These are phyloP conservation scores for Drosophila lacicola DNA, from an alignment of 2,888 invertebrate genomes.

Conservation along the genomic window DNA sequence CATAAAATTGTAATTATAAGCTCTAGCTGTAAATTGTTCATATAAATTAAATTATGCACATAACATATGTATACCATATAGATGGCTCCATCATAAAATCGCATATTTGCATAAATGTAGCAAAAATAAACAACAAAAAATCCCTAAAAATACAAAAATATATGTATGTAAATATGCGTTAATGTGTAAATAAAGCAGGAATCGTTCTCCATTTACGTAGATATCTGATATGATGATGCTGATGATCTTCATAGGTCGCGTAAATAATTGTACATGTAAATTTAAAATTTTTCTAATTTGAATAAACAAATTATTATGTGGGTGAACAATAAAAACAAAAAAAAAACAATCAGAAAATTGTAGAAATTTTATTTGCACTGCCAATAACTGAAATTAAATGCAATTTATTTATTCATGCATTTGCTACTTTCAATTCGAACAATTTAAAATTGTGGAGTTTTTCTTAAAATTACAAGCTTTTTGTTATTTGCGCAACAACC, in stretches of 20 bases:
- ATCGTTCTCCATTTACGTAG: constrained; percentile 59
- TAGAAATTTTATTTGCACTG: neutral
- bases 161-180: constrained; percentile 30
- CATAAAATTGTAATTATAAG: constrained; percentile 58
- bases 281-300: constrained; percentile 77
- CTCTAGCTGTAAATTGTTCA: constrained; percentile 65
- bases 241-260: constrained; percentile 74
- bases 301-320: constrained; percentile 79
- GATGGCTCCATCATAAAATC: constrained; percentile 20
- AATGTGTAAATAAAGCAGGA: constrained; percentile 46
- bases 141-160: constrained; percentile 26
- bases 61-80: constrained; percentile 27
- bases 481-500: neutral
- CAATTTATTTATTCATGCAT: neutral
- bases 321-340: constrained; percentile 69
- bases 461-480: neutral
- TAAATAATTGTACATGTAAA: constrained; percentile 73
- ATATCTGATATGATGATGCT: constrained; percentile 52
- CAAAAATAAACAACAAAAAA: neutral
- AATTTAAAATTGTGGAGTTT: no score
- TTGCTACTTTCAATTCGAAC: neutral
- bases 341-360: no score
- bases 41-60: constrained; percentile 62
- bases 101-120: constrained; percentile 39
- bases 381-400: neutral